Percentiles rank a stretch among this genome's conserved stretches.
Conservation (phyloP, 2,113 vertebrate genomes). For the Etheostoma cragini region DNA sequence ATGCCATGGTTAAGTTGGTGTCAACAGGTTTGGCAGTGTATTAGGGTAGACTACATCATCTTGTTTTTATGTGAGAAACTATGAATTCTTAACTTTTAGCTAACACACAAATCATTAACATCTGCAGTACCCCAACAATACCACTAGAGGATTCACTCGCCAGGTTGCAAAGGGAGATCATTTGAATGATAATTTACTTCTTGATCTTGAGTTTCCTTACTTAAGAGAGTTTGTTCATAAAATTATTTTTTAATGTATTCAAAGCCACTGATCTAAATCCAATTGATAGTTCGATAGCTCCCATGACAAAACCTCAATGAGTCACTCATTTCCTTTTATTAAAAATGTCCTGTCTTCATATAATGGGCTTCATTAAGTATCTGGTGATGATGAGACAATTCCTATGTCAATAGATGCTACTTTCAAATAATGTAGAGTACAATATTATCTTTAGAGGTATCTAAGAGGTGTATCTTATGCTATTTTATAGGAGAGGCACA, state of each 20-base stretch:
- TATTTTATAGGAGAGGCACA: conserved; percentile 6
- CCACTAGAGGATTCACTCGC: no score
- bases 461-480: conserved; percentile 46
- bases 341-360: conserved; percentile 40
- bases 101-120: not conserved
- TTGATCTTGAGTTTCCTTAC: not conserved
- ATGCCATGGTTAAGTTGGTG: not conserved
- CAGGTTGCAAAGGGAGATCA: not conserved
- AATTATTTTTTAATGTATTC: not conserved
- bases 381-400: conserved; percentile 53
- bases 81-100: not conserved
- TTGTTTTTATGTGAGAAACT: not conserved
- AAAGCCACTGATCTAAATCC: conserved; percentile 15
- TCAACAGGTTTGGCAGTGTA: not conserved
- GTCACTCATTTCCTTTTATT: conserved; percentile 40
- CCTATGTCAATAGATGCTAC: conserved; percentile 72
- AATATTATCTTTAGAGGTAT: conserved; percentile 54
- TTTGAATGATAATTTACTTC: not conserved
- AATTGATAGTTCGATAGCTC: conserved; percentile 43
- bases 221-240: not conserved
- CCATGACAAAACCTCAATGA: conserved; percentile 3
- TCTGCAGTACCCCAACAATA: not conserved
- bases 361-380: conserved; percentile 29
- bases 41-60: not conserved
- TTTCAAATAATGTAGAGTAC: conserved; percentile 56